Base-by-base conservation (phyloP, 2,888 invertebrate genomes). In the Conops quadrifasciatus region DNA sequence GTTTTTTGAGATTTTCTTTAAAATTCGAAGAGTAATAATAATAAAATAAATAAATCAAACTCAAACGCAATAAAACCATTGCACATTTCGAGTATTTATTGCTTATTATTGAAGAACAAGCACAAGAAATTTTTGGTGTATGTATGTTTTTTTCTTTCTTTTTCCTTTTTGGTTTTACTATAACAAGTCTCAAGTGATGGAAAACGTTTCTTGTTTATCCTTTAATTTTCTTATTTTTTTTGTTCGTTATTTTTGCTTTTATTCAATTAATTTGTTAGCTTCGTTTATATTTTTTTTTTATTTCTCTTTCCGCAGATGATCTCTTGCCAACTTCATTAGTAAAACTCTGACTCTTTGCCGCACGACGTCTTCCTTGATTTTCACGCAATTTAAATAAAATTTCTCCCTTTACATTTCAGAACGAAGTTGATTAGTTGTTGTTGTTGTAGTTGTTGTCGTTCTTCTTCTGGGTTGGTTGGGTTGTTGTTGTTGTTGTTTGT, bases 271-370 rank as follows among this genome's bases (percentile, higher is more conserved):
- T n/a, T 47, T 26, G n/a, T 13, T 26, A 26, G 47, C 19, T 36
- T 63, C 28, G 58, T 3, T 28, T 28, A 9, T 9, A 21, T 9
- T 26, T 16, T 24, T 16, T 11, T 13, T 28, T 53, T 21, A 11
- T 1, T 21, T 53, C 58, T 3, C 11, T 28, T 36, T 43, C 45
- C 24, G n/a, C 2, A n/a, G 43, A 19, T 43, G 62, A n/a, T 45
- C 21, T 28, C 28, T 53, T 65, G 51, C 26, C 30, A 66, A 36
- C 56, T 65, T 36, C 21, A 36, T 53, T 19, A 16, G 51, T n/a
- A 16, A 36, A n/a, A n/a, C n/a, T 19, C 51, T 21, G 9, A 4
- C n/a, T 51, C 36, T 36, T 36, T 9, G 36, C 9, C 36, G 36
- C 36, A 9, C 49, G 11, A 16, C 24, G 53, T 21, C 13, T 56